Conservation (phyloP, 2,113 vertebrate genomes). For the Cariama cristata region DNA sequence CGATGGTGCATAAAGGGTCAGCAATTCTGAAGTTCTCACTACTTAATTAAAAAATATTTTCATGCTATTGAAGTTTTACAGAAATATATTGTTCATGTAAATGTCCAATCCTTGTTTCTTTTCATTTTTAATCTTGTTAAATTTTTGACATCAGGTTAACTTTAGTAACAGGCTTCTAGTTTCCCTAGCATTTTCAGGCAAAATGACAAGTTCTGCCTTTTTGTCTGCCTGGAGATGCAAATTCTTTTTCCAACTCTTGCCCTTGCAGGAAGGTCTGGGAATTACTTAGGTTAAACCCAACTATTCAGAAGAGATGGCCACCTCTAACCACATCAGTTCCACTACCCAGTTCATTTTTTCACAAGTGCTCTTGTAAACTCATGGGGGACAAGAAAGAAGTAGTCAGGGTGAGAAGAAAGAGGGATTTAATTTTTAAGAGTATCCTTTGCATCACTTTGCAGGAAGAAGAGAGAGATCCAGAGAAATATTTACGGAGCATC, state of each 20-base stretch:
- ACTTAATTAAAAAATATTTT: not conserved
- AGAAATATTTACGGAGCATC: not conserved
- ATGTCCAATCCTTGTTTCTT: not conserved
- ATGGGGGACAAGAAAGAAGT: not conserved
- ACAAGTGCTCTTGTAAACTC: not conserved
- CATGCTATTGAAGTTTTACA: not conserved
- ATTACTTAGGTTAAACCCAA: not conserved
- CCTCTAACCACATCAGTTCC: not conserved
- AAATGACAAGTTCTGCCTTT: not conserved
- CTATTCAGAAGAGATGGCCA: not conserved
- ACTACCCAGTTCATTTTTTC: not conserved
- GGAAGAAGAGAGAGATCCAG: not conserved
- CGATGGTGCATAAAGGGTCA: not conserved
- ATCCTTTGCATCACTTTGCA: not conserved
- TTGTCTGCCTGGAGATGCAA: not conserved
- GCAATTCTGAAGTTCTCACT: not conserved
- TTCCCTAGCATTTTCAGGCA: not conserved
- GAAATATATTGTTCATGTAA: not conserved
- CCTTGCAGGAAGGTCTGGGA: not conserved
- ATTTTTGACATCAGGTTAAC: not conserved
- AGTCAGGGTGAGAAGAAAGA: not conserved
- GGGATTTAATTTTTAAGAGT: not conserved
- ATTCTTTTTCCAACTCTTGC: not conserved
- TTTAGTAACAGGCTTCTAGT: not conserved
- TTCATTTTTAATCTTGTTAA: not conserved